These are phyloP conservation scores for Gorsachius magnificus DNA, from an alignment of 2,797 vertebrate species.

Conservation along the genomic window DNA sequence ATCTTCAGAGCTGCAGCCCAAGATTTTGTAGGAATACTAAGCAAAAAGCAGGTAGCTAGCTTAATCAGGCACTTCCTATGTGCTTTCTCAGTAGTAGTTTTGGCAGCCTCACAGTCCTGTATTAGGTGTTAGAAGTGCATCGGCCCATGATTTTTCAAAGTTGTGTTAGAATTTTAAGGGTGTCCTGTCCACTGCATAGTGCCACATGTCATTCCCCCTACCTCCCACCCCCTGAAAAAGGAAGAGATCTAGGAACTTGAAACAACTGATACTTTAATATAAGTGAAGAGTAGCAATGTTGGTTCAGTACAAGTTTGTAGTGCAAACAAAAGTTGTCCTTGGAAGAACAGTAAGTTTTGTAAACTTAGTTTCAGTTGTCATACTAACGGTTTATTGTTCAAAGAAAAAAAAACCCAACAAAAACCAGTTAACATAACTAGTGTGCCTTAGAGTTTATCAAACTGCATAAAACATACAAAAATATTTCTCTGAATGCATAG, in stretches of 20 bases:
- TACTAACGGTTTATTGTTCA: not conserved
- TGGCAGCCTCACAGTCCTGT: not conserved
- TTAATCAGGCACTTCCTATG: not conserved
- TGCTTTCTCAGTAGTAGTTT: not conserved
- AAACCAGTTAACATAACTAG: not conserved
- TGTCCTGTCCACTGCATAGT: not conserved
- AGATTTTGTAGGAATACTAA: not conserved
- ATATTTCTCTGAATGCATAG: conserved; percentile 68
- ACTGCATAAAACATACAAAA: conserved; percentile 66
- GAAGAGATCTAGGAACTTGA: not conserved
- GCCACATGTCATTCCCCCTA: fast-evolving
- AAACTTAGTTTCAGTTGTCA: conserved; percentile 5
- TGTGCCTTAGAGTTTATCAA: conserved; percentile 39
- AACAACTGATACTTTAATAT: conserved; percentile 1
- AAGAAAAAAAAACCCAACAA: not conserved
- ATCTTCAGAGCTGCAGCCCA: not conserved
- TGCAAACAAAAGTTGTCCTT: conserved; percentile 9
- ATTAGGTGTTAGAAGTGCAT: not conserved
- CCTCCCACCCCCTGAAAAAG: not conserved
- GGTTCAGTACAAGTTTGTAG: conserved; percentile 10
- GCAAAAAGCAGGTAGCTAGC: not conserved
- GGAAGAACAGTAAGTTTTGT: conserved; percentile 13
- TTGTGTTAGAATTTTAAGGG: not conserved
- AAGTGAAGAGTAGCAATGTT: not conserved
- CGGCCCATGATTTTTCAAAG: not conserved